Evolutionary conservation across 2,888 invertebrate genomes (phyloP).

Genomic region (Trichopria drosophilae): DNA sequence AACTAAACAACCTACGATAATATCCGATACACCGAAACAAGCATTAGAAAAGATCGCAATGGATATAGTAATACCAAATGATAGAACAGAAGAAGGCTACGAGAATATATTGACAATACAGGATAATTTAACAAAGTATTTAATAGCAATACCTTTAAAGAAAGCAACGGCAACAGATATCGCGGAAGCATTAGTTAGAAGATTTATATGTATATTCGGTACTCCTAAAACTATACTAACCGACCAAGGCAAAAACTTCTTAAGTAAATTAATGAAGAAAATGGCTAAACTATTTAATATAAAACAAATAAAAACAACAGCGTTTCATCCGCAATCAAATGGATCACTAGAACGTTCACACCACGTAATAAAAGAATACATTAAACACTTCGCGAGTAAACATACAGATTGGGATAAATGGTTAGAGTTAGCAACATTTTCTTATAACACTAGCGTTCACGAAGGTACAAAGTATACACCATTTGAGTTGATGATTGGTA

Average conservation of each 20-base stretch:
- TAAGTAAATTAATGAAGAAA: not conserved
- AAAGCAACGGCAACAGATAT: not conserved
- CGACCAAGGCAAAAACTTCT: constrained; percentile 7
- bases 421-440: constrained; percentile 21
- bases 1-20: too few relatives aligned
- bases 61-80: too few relatives aligned
- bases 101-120: not conserved
- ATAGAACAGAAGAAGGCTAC: not conserved
- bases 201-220: constrained; percentile 9
- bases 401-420: constrained; percentile 29
- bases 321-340: constrained; percentile 23
- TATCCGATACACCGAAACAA: too few relatives aligned
- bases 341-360: constrained; percentile 30
- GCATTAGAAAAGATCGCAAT: too few relatives aligned
- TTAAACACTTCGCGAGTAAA: constrained; percentile 24
- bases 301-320: not conserved
- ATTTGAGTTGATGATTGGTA: constrained; percentile 31
- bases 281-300: constrained; percentile 2
- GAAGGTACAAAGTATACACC: constrained; percentile 22
- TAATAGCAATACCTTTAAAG: constrained; percentile 1
- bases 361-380: constrained; percentile 29
- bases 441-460: constrained; percentile 31
- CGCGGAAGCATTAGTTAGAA: not conserved
- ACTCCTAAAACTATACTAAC: constrained; percentile 5
- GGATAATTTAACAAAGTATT: constrained; percentile 10